Percentiles rank a stretch among this genome's conserved stretches.
Conservation (phyloP, 2,888 invertebrate genomes). For the Drosophila anomalipes region DNA sequence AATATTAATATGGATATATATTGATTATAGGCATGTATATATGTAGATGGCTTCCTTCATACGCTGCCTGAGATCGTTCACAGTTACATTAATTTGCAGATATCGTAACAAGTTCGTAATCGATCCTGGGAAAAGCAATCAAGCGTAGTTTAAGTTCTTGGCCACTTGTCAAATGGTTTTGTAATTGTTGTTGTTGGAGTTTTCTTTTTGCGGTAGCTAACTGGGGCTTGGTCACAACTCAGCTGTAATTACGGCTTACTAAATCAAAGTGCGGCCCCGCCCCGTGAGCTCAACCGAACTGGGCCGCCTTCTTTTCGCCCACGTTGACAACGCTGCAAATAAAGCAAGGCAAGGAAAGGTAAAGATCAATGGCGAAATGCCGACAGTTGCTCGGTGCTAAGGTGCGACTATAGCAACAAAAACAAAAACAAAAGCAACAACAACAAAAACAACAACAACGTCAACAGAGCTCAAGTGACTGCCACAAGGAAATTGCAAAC, state of each 20-base stretch:
- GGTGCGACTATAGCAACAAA: constrained; percentile 61
- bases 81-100: neutral
- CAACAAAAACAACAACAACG: constrained; percentile 30
- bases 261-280: constrained; percentile 62
- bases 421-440: constrained; percentile 5
- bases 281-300: constrained; percentile 18
- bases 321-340: constrained; percentile 66
- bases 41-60: neutral
- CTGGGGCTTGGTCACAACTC: constrained; percentile 40
- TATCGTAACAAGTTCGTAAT: neutral
- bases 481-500: constrained; percentile 73
- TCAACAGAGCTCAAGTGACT: constrained; percentile 49
- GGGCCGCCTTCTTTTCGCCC: constrained; percentile 42
- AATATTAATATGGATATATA: neutral
- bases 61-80: neutral
- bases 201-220: constrained; percentile 42
- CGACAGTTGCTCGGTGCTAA: constrained; percentile 54
- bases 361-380: constrained; percentile 75
- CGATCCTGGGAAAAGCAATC: neutral
- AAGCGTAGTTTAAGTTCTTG: neutral
- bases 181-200: neutral
- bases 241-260: constrained; percentile 71
- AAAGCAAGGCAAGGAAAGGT: constrained; percentile 34
- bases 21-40: neutral
- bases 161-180: neutral